phyloP scores from a whole-genome alignment of 2,888 invertebrate genomes.

The Sisyra terminalis region DNA sequence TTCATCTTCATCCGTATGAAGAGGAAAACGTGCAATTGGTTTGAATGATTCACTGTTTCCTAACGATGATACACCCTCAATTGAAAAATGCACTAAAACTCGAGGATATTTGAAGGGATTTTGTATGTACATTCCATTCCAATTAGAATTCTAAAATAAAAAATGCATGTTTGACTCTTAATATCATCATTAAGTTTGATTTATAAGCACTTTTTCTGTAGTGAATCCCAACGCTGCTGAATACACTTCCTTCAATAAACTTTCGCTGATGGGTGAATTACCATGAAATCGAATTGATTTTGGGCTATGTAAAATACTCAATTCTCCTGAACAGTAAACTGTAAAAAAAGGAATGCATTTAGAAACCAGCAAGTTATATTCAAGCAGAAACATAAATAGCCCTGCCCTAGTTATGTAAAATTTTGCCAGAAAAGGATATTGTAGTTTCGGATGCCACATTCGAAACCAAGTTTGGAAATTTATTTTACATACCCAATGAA shows the following conservation, averaged over 20 bases:
- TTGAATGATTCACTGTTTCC: constrained; percentile 25
- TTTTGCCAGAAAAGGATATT: too few species aligned
- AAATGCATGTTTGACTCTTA: background rate
- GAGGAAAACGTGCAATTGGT: constrained; percentile 15
- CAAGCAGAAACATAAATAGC: too few species aligned
- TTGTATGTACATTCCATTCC: constrained; percentile 48
- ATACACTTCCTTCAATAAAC: constrained; percentile 49
- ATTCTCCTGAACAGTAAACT: constrained; percentile 44
- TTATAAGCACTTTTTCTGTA: constrained; percentile 46
- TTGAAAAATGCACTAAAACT: constrained; percentile 46
- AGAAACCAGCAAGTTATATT: too few species aligned
- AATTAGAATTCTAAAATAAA: constrained; percentile 36
- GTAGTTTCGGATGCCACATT: too few species aligned
- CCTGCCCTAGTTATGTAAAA: too few species aligned
- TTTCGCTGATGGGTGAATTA: constrained; percentile 41
- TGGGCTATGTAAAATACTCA: constrained; percentile 51
- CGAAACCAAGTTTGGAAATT: too few species aligned
- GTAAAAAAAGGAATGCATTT: too few species aligned
- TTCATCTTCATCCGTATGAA: constrained; percentile 41
- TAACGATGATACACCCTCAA: constrained; percentile 48
- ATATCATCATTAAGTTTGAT: background rate
- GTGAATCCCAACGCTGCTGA: constrained; percentile 57
- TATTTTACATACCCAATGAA: too few species aligned
- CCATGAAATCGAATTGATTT: constrained; percentile 51
- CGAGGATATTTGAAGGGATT: constrained; percentile 62